Conservation (phyloP, 1,140 invertebrate genomes). For the Ruditapes philippinarum region DNA sequence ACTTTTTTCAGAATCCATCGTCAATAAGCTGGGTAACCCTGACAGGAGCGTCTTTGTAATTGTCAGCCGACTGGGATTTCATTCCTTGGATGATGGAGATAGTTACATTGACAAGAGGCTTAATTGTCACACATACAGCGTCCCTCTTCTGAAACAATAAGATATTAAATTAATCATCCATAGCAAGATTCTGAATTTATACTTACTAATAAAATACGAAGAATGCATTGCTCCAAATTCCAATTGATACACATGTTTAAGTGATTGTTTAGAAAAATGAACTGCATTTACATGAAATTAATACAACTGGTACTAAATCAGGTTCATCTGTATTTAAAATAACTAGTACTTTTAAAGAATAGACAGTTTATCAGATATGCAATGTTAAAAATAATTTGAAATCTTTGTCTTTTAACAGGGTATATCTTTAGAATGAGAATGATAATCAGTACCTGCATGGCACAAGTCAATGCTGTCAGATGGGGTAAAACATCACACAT, state of each 20-base stretch:
- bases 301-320: no score
- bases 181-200: no score
- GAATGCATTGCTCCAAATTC: no score
- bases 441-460: background rate
- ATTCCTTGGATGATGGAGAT: background rate
- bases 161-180: no score
- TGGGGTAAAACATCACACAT: background rate
- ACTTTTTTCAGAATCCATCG: background rate
- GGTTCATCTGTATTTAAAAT: no score
- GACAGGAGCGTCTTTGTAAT: background rate
- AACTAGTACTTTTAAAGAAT: no score
- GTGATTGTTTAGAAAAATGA: background rate
- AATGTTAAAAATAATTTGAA: background rate
- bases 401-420: background rate
- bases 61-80: background rate
- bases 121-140: background rate
- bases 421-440: no score
- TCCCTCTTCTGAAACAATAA: background rate
- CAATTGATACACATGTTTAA: no score
- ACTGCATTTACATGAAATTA: background rate
- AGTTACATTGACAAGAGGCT: background rate
- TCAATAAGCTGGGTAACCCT: background rate
- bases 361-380: background rate
- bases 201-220: no score
- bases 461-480: background rate